Evolutionary conservation across 2,888 invertebrate genomes (phyloP).

Genomic region (Hesperia comma): DNA sequence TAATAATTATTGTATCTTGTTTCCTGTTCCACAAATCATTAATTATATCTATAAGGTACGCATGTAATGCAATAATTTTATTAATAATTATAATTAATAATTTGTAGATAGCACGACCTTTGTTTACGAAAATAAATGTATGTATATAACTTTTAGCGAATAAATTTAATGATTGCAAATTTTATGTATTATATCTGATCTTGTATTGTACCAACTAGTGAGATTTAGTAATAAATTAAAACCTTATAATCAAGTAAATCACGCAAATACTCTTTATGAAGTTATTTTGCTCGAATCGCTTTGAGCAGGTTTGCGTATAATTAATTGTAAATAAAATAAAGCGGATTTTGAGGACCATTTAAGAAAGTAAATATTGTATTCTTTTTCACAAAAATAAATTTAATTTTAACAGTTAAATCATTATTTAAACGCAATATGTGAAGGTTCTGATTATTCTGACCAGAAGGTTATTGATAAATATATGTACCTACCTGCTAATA

Average conservation of each 20-base stretch:
- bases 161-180: constrained; percentile 43
- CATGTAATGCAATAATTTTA: constrained; percentile 72
- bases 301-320: constrained; percentile 34
- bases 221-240: constrained; percentile 48
- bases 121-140: constrained; percentile 53
- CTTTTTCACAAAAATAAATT: constrained; percentile 2
- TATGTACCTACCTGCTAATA: not conserved
- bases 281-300: constrained; percentile 34
- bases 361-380: constrained; percentile 36
- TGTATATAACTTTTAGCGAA: constrained; percentile 59
- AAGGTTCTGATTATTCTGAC: not conserved
- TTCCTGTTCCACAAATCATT: constrained; percentile 29
- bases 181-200: constrained; percentile 41
- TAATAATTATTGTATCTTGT: constrained; percentile 3
- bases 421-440: not conserved
- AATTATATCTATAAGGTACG: constrained; percentile 41
- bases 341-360: constrained; percentile 66
- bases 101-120: constrained; percentile 63
- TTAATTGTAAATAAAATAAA: constrained; percentile 41
- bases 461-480: no score
- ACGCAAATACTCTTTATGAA: constrained; percentile 28
- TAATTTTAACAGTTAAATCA: not conserved
- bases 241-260: constrained; percentile 24
- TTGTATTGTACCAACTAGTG: constrained; percentile 51
- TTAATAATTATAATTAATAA: constrained; percentile 42